Evolutionary conservation across 1,140 invertebrate species (phyloP).

Genomic region (Cydia pomonella): DNA sequence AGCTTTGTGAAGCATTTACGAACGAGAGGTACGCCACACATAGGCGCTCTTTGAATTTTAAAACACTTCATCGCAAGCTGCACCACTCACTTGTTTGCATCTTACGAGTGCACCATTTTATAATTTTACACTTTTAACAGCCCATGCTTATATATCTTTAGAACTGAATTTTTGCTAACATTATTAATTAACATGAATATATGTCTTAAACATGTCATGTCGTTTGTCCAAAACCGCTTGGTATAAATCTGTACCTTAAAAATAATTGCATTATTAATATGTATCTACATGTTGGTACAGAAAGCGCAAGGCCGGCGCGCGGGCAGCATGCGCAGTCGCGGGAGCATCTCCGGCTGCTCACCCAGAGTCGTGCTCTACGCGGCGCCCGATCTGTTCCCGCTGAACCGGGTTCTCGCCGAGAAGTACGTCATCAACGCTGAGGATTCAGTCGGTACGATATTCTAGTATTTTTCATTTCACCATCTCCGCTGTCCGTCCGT

Average conservation of each 20-base stretch:
- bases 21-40: too few relatives aligned
- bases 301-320: constrained; percentile 79
- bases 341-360: constrained; percentile 69
- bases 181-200: too few relatives aligned
- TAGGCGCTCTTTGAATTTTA: too few relatives aligned
- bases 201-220: too few relatives aligned
- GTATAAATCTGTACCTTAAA: not conserved
- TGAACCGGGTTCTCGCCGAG: constrained; percentile 90
- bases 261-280: not conserved
- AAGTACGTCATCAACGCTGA: constrained; percentile 88
- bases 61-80: not conserved
- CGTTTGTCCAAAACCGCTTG: too few relatives aligned
- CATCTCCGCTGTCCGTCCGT: too few relatives aligned
- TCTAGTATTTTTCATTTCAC: not conserved
- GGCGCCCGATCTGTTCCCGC: constrained; percentile 87
- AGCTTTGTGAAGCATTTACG: not conserved
- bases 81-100: not conserved
- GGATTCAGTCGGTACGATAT: constrained; percentile 60
- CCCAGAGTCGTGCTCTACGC: constrained; percentile 87
- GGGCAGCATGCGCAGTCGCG: constrained; percentile 72
- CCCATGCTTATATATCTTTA: too few relatives aligned
- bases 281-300: constrained; percentile 53
- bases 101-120: not conserved
- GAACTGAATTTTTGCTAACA: too few relatives aligned
- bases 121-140: too few relatives aligned